phyloP scores from a whole-genome alignment of 1,140 invertebrate species.

The Drosophila neocordata region DNA sequence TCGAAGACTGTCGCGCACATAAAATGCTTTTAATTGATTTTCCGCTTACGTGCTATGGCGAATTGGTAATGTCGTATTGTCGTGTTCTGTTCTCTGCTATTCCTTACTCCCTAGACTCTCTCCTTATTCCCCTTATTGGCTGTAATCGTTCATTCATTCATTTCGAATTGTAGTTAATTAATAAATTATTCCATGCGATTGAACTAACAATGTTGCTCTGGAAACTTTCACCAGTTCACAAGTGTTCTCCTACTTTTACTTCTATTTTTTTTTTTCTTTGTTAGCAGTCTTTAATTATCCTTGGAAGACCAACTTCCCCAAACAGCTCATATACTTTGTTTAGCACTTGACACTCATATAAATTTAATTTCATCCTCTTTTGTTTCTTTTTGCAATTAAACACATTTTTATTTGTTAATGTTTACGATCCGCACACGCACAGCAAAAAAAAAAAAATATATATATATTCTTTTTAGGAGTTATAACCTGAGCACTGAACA shows the following conservation, averaged over 20 bases:
- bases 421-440: slow-evolving; percentile 69
- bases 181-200: slow-evolving; percentile 79
- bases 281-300: slow-evolving; percentile 48
- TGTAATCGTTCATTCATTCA: slow-evolving; percentile 79
- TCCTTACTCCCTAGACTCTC: background rate
- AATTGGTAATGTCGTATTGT: slow-evolving; percentile 48
- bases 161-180: slow-evolving; percentile 80
- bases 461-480: slow-evolving; percentile 74
- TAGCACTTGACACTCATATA: slow-evolving; percentile 20
- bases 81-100: background rate
- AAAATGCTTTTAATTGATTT: slow-evolving; percentile 81
- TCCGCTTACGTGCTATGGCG: slow-evolving; percentile 69
- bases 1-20: slow-evolving; percentile 73
- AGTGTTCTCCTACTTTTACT: slow-evolving; percentile 26
- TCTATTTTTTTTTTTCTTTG: background rate
- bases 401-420: slow-evolving; percentile 67
- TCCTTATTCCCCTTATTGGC: background rate
- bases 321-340: slow-evolving; percentile 28
- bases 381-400: slow-evolving; percentile 62
- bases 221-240: slow-evolving; percentile 52
- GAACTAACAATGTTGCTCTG: slow-evolving; percentile 68
- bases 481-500: slow-evolving; percentile 51
- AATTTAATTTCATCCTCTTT: slow-evolving; percentile 19
- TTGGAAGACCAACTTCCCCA: slow-evolving; percentile 3
- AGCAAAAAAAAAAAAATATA: too few relatives aligned